A percentile compares a stretch with the other conserved stretches of the same genome.
Evolutionary conservation across 2,888 invertebrate species (phyloP).

Genomic region (Notocelia uddmanniana): DNA sequence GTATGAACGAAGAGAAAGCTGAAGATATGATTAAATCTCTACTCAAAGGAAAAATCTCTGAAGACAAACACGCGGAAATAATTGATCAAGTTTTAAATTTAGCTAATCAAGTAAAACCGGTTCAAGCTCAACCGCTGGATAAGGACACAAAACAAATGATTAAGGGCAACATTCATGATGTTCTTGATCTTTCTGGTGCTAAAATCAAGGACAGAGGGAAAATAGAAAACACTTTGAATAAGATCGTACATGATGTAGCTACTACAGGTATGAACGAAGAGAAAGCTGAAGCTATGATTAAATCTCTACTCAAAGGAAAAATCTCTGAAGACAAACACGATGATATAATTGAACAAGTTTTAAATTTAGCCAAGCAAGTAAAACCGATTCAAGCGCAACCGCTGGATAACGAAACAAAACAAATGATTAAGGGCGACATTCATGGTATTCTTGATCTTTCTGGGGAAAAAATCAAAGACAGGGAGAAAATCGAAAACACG

Average conservation of each 20-base stretch:
- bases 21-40: neutral
- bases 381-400: neutral
- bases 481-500: neutral
- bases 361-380: neutral
- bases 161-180: neutral
- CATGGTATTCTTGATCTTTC: conserved; percentile 7
- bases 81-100: neutral
- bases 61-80: neutral
- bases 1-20: neutral
- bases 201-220: neutral
- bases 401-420: conserved; percentile 2
- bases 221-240: neutral
- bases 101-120: neutral
- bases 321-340: neutral
- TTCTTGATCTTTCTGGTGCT: neutral
- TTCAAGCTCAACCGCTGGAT: neutral
- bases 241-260: neutral
- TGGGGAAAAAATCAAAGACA: neutral
- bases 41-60: conserved; percentile 2
- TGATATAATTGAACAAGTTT: neutral
- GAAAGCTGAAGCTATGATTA: neutral
- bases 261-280: neutral
- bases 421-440: conserved; percentile 12
- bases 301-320: neutral
- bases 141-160: neutral